Conservation (phyloP, 2,888 invertebrate species). For the Euspilapteryx auroguttella region DNA sequence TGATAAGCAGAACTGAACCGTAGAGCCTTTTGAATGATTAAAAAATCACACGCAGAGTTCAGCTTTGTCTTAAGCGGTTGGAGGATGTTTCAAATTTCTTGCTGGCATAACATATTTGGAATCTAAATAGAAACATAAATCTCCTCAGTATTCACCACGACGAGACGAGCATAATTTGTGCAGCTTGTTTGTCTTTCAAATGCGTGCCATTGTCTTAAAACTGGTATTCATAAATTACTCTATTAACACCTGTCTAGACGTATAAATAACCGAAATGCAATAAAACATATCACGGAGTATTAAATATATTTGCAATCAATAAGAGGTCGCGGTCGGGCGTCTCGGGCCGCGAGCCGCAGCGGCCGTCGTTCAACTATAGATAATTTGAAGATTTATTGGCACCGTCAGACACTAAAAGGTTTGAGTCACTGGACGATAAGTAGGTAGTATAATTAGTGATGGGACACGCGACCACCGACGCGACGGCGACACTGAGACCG, state of each 20-base stretch:
- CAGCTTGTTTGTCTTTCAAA: too few relatives aligned
- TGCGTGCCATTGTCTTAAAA: too few relatives aligned
- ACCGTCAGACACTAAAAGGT: conserved; percentile 46
- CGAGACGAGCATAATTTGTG: too few relatives aligned
- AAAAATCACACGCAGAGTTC: conserved; percentile 4
- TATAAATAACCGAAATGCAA: too few relatives aligned
- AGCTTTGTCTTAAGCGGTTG: too few relatives aligned
- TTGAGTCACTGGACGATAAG: conserved; percentile 39
- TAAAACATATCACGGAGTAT: too few relatives aligned
- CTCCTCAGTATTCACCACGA: too few relatives aligned
- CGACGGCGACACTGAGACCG: conserved; percentile 5
- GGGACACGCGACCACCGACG: conserved; percentile 44
- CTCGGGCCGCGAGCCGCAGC: not conserved
- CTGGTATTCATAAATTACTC: not conserved
- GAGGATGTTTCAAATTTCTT: too few relatives aligned
- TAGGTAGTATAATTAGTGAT: conserved; percentile 41
- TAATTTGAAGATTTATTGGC: conserved; percentile 46
- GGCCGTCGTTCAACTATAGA: conserved; percentile 8
- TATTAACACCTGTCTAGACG: not conserved
- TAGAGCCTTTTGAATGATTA: conserved; percentile 1
- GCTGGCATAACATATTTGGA: too few relatives aligned
- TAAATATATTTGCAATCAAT: conserved; percentile 40
- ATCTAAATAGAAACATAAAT: too few relatives aligned
- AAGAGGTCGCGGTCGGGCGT: conserved; percentile 15
- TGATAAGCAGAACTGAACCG: conserved; percentile 21